phyloP scores from a whole-genome alignment of 1,140 invertebrate genomes.

The Drosophila simulans region DNA sequence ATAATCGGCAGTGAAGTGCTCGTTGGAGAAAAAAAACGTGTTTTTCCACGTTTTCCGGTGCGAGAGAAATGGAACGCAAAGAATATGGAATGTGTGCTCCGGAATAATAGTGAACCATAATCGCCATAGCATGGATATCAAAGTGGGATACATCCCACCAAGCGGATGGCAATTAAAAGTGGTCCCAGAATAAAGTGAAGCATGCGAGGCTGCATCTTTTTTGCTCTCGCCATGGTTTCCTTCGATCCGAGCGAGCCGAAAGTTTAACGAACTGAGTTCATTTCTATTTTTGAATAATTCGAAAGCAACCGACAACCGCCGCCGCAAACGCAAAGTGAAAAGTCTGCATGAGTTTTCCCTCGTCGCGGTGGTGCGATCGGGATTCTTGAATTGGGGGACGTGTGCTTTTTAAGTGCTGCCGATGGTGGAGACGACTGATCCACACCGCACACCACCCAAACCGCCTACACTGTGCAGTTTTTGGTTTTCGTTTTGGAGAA shows the following conservation, averaged over 20 bases:
- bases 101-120: constrained; percentile 30
- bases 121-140: constrained; percentile 32
- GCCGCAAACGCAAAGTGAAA: constrained; percentile 70
- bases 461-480: constrained; percentile 78
- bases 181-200: constrained; percentile 44
- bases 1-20: constrained; percentile 65
- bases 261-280: constrained; percentile 85
- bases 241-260: constrained; percentile 55
- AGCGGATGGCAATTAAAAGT: constrained; percentile 58
- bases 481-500: constrained; percentile 44
- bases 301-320: constrained; percentile 50
- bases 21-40: constrained; percentile 56
- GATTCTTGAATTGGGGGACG: constrained; percentile 36
- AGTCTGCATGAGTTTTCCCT: constrained; percentile 71
- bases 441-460: constrained; percentile 14
- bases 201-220: constrained; percentile 35
- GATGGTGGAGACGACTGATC: constrained; percentile 53
- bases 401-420: constrained; percentile 55
- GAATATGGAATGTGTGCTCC: constrained; percentile 28
- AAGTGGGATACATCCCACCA: constrained; percentile 37
- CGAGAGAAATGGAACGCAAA: constrained; percentile 17
- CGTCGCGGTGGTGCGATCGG: constrained; percentile 34
- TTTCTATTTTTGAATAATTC: constrained; percentile 84
- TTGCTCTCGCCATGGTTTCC: constrained; percentile 61
- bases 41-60: constrained; percentile 68